Evolutionary conservation across 2,113 vertebrate genomes (phyloP), one percentile per base, ranked within the genome.

Genomic region (Cololabis saira): DNA sequence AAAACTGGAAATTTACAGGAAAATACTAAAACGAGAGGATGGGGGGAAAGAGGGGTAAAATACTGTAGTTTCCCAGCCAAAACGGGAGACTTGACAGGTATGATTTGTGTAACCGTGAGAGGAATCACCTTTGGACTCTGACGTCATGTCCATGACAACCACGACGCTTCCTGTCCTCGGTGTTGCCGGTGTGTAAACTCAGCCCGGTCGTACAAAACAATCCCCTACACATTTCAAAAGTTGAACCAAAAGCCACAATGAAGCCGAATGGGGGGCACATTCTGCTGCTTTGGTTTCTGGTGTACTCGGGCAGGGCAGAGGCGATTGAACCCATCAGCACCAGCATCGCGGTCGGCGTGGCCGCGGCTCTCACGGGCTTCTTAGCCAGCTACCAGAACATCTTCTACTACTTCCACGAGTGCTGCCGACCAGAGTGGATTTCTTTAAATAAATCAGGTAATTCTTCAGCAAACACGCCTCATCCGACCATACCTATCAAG

Each of bases 381-480:
- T 47, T 94, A 15, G 91, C 91, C 5, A 80, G 74, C 9, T 93
- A 92, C 72, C 90, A 63, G 16, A 92, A 91, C 49, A 70, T 93
- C 0, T 71, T 93, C 17, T 88, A 88, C 66, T 84, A 89, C 19
- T 92, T 94, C 37, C 85, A 92, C 55, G 93, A 94, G 74, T 93
- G 92, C 57, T 94, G 93, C 59, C 85, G 85, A 62, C 84, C 89
- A 1, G 90, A 92, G 67, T 94, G 93, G 93, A 92, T 94, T 44
- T 74, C 70, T 0, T 88, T 90, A 51, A 94, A 94, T 69, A 76
- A 21, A 52, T 90, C 93, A 78, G 92, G 93, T 94, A 69, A 62
- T 0, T 41, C 1, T 3, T 10, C 8, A 16, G 12, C 27, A 30
- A 11, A 43, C 21, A 27, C 13, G 12, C 27, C 0, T 1, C 10